Percentiles rank a stretch among this genome's conserved stretches.
Evolutionary conservation across 2,113 vertebrate genomes (phyloP).

Genomic region (Monarcha castaneiventris): DNA sequence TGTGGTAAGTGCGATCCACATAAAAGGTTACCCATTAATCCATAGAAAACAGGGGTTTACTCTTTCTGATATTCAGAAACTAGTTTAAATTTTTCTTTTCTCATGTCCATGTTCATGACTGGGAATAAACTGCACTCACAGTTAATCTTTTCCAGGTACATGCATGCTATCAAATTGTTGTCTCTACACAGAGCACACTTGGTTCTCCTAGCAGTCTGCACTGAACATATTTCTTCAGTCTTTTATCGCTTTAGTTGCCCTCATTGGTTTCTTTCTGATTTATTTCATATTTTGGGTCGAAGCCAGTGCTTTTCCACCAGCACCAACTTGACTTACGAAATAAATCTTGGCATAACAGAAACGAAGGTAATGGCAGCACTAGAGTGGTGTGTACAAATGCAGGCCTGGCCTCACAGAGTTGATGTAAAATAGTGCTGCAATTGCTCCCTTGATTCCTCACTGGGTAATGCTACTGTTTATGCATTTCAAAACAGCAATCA

Average conservation of each 20-base stretch:
- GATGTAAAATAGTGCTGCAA: background rate
- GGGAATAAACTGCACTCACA: background rate
- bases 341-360: background rate
- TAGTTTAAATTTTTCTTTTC: background rate
- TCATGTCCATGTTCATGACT: fast-evolving
- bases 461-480: background rate
- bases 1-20: background rate
- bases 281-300: background rate
- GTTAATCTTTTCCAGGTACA: background rate
- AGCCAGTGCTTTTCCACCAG: background rate
- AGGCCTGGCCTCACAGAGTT: background rate
- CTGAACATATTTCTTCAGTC: background rate
- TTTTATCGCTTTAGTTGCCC: background rate
- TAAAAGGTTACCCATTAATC: background rate
- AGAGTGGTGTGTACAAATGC: background rate
- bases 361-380: background rate
- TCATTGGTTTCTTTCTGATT: background rate
- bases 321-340: background rate
- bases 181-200: background rate
- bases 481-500: conserved; percentile 14
- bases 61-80: background rate
- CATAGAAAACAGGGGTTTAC: background rate
- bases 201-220: background rate
- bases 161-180: background rate
- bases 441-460: background rate